Evolutionary conservation across 2,113 vertebrate genomes (phyloP).

Genomic region (Rhipidura dahli): DNA sequence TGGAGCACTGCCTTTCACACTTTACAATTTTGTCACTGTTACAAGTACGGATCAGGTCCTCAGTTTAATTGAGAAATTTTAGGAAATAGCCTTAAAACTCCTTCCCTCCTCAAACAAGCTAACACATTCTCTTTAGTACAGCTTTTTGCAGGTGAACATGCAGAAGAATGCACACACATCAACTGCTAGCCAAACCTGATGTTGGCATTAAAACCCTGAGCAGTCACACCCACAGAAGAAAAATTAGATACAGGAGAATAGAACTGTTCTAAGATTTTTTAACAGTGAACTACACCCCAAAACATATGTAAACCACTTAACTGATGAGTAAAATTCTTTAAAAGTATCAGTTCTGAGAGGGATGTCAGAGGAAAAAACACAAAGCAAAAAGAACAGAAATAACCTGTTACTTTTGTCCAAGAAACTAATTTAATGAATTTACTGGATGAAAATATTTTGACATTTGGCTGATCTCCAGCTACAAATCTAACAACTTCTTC

Average conservation of each 20-base stretch:
- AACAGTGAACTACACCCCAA: neutral
- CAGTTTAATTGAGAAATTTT: neutral
- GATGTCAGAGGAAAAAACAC: neutral
- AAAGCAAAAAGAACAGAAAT: neutral
- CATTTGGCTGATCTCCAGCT: neutral
- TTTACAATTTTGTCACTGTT: neutral
- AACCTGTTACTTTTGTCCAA: neutral
- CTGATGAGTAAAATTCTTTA: neutral
- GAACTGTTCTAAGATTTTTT: neutral
- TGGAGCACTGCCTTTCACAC: neutral
- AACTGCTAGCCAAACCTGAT: neutral
- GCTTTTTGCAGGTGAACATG: neutral
- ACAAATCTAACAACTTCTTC: neutral
- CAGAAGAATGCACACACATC: neutral
- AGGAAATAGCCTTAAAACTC: neutral
- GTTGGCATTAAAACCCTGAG: neutral
- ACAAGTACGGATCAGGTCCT: neutral
- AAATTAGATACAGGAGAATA: neutral
- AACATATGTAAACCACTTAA: neutral
- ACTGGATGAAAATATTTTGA: neutral
- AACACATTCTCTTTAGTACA: neutral
- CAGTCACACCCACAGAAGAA: neutral
- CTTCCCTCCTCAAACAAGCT: neutral
- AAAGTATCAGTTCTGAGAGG: neutral
- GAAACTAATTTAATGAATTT: neutral